phyloP scores from a whole-genome alignment of 2,888 invertebrate species.

The Choristoneura rosaceana region DNA sequence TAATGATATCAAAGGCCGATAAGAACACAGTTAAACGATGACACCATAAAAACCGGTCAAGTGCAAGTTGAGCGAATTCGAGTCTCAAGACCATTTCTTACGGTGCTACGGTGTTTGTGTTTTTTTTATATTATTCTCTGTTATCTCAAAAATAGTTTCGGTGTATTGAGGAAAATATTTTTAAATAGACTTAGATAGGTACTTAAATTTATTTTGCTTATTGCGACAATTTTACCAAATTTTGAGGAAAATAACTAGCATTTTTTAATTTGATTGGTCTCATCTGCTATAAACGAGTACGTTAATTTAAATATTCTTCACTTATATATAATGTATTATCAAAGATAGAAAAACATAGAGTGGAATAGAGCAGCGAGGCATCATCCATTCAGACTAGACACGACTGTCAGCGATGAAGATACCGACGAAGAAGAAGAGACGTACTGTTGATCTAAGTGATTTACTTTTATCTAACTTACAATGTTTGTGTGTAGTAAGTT shows the following conservation, averaged over 20 bases:
- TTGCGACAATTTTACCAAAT: neutral
- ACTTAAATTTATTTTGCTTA: neutral
- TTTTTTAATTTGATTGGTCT: neutral
- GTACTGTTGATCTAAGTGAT: no score
- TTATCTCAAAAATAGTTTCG: neutral
- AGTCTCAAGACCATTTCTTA: neutral
- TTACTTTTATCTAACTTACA: no score
- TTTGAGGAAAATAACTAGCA: neutral
- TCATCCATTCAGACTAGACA: no score
- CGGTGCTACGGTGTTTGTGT: no score
- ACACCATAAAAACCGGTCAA: slow-evolving; percentile 20
- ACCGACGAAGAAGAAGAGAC: no score
- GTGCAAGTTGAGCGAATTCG: slow-evolving; percentile 10
- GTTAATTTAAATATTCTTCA: no score
- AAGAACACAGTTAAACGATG: slow-evolving; percentile 24
- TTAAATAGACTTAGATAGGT: neutral
- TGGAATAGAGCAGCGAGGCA: no score
- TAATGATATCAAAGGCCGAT: slow-evolving; percentile 33
- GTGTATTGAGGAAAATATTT: neutral
- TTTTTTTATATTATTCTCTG: neutral
- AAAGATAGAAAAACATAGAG: no score
- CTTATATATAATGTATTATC: no score
- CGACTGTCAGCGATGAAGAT: no score
- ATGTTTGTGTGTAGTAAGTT: no score
- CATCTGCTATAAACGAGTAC: neutral